Conservation (phyloP, 1,140 invertebrate species). For the Meloidogyne exigua region DNA sequence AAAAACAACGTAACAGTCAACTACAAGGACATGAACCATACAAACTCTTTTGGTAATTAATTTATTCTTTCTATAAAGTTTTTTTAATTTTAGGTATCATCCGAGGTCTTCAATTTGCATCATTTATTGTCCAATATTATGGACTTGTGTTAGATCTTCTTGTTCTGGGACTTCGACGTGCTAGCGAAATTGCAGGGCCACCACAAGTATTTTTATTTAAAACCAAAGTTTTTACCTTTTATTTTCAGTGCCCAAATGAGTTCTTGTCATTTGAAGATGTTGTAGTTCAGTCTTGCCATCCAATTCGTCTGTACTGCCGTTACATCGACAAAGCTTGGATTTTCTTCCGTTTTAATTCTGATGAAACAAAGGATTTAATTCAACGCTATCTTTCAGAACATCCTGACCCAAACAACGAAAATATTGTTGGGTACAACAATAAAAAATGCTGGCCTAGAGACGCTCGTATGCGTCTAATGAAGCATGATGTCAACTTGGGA, state of each 20-base stretch:
- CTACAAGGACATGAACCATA: constrained; percentile 99
- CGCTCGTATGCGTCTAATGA: constrained; percentile 97
- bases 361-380: constrained; percentile 94
- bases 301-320: constrained; percentile 90
- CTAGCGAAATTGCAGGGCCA: constrained; percentile 96
- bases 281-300: constrained; percentile 85
- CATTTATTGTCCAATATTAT: constrained; percentile 95
- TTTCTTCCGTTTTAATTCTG: constrained; percentile 87
- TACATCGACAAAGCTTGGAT: constrained; percentile 96
- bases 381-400: constrained; percentile 97
- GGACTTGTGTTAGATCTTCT: constrained; percentile 89
- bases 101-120: constrained; percentile 93
- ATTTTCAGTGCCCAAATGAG: constrained; percentile 58
- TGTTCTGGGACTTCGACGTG: constrained; percentile 88
- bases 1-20: constrained; percentile 99
- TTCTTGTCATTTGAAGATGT: constrained; percentile 69
- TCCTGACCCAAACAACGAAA: constrained; percentile 99
- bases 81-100: constrained; percentile 72
- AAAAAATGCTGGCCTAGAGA: constrained; percentile 99
- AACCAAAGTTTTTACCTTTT: not conserved
- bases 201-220: constrained; percentile 75
- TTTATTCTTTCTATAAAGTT: not conserved
- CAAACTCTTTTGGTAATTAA: constrained; percentile 80
- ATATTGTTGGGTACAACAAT: constrained; percentile 99
- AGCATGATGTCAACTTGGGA: constrained; percentile 98